Percentiles rank a stretch among this genome's conserved stretches.
Conservation (phyloP, 2,797 vertebrate species). For the Myoxocephalus aenaeus region DNA sequence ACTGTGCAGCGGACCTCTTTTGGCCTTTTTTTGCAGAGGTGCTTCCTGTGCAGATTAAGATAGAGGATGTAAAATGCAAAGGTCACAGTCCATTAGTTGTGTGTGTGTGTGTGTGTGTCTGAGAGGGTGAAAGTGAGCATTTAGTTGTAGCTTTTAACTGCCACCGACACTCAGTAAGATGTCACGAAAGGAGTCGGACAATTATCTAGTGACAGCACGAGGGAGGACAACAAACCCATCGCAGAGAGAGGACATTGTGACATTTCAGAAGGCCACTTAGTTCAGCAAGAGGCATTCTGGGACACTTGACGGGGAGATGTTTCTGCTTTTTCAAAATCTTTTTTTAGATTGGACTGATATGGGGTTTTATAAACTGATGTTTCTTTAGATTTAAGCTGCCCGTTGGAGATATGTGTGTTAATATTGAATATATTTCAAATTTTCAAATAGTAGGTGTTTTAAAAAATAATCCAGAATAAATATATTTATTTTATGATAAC, state of each 20-base stretch:
- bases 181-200: slow-evolving; percentile 20
- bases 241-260: slow-evolving; percentile 5
- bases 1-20: slow-evolving; percentile 32
- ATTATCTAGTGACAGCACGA: slow-evolving; percentile 20
- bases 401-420: slow-evolving; percentile 10
- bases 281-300: slow-evolving; percentile 21
- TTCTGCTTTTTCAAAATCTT: background rate
- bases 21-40: slow-evolving; percentile 54
- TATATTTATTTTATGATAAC: slow-evolving; percentile 13
- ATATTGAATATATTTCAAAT: slow-evolving; percentile 16
- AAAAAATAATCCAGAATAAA: background rate
- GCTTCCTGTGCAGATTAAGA: slow-evolving; percentile 74
- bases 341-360: background rate
- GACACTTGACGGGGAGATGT: slow-evolving; percentile 24
- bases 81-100: slow-evolving; percentile 31
- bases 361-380: slow-evolving; percentile 13
- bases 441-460: slow-evolving; percentile 18
- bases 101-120: slow-evolving; percentile 5
- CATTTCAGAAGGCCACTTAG: slow-evolving; percentile 16
- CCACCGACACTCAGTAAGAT: slow-evolving; percentile 51
- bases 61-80: slow-evolving; percentile 59
- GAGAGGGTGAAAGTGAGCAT: background rate
- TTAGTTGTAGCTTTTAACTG: slow-evolving; percentile 28
- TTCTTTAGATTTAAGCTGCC: slow-evolving; percentile 23
- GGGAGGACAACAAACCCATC: slow-evolving; percentile 31